phyloP scores from a whole-genome alignment of 2,113 vertebrate species.

The Leptocoma aspasia region DNA sequence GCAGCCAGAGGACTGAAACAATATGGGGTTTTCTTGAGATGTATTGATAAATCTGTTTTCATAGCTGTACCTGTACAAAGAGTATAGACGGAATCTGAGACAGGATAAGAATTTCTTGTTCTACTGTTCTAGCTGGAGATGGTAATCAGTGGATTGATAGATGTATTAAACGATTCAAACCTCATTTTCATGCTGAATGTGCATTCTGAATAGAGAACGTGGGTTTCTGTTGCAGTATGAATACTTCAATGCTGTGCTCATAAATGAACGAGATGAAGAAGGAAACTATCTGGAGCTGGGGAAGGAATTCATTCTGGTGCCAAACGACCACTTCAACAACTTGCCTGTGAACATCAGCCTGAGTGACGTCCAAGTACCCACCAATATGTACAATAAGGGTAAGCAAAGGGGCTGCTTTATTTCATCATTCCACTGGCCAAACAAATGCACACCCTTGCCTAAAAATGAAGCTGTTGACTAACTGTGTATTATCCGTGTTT shows the following conservation, averaged over 20 bases:
- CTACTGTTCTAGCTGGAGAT: neutral
- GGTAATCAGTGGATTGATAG: neutral
- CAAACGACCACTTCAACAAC: slow-evolving; percentile 98
- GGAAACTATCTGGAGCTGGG: slow-evolving; percentile 92
- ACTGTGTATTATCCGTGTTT: neutral
- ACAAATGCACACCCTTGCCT: neutral
- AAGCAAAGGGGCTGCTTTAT: slow-evolving; percentile 1
- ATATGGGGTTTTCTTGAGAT: neutral
- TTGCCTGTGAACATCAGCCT: slow-evolving; percentile 95
- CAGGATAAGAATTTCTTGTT: neutral
- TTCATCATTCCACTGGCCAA: neutral
- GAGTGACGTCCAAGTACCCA: slow-evolving; percentile 97
- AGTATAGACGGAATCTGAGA: neutral
- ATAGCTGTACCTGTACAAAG: neutral
- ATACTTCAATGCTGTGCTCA: slow-evolving; percentile 98
- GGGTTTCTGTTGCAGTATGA: slow-evolving; percentile 85
- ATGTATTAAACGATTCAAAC: neutral
- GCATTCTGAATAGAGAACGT: neutral
- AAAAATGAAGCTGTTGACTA: neutral
- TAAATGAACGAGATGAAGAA: slow-evolving; percentile 92
- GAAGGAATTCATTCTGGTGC: slow-evolving; percentile 93
- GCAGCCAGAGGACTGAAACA: neutral
- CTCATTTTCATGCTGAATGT: neutral
- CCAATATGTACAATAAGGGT: slow-evolving; percentile 99
- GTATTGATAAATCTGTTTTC: neutral